Percentiles rank a stretch among this genome's conserved stretches.
phyloP scores from a whole-genome alignment of 2,888 invertebrate species.

The Cataglyphis albicans region DNA sequence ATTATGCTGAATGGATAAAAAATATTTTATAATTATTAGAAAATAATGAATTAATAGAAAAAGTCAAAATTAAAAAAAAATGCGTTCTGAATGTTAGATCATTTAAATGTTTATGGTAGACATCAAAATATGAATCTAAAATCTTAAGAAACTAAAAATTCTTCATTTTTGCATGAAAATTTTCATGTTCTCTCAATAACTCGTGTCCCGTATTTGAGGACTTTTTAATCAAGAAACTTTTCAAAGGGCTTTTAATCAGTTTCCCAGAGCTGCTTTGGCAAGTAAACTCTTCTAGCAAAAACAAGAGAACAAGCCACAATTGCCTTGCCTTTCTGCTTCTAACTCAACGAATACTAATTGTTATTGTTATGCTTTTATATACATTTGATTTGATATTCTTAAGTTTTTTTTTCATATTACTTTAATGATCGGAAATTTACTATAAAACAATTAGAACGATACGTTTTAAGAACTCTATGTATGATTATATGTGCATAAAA shows the following conservation, averaged over 20 bases:
- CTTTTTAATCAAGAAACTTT: conserved; percentile 62
- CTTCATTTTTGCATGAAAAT: conserved; percentile 39
- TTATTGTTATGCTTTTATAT: conserved; percentile 35
- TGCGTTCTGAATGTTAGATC: conserved; percentile 11
- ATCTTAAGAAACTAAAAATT: conserved; percentile 32
- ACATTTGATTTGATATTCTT: conserved; percentile 6
- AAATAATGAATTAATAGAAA: background rate
- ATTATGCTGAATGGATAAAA: background rate
- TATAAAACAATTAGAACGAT: background rate
- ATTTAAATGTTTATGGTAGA: conserved; percentile 26
- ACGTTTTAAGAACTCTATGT: background rate
- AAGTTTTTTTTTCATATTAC: background rate
- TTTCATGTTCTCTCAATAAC: conserved; percentile 53
- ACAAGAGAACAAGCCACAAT: conserved; percentile 39
- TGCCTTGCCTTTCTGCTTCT: conserved; percentile 30
- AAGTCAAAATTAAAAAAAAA: background rate
- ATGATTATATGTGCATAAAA: background rate
- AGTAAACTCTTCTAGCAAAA: conserved; percentile 49
- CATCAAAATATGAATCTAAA: conserved; percentile 31
- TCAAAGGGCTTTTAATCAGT: conserved; percentile 61
- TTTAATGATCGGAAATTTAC: background rate
- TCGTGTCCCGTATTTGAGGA: conserved; percentile 50
- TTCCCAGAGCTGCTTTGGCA: conserved; percentile 40
- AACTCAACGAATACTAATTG: conserved; percentile 30
- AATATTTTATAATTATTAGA: background rate